Percentiles rank a stretch among this genome's conserved stretches.
Conservation (phyloP, 2,113 vertebrate genomes). For the Archocentrus centrarchus region DNA sequence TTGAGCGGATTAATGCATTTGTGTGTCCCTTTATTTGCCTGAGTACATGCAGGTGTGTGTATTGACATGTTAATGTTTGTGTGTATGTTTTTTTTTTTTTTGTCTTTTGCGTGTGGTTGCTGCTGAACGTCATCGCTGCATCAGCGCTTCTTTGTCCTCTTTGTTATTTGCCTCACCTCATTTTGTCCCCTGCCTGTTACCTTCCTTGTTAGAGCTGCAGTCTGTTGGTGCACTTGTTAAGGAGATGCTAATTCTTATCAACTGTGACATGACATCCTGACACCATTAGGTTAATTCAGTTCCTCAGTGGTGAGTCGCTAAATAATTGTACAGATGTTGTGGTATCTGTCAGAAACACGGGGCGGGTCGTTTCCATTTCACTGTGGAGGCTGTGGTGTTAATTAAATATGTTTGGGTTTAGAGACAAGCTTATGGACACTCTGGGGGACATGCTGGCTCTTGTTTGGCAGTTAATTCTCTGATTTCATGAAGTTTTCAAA, state of each 20-base stretch:
- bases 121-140: background rate
- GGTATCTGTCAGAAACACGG: background rate
- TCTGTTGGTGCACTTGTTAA: constrained; percentile 23
- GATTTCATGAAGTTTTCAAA: background rate
- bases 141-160: background rate
- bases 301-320: background rate
- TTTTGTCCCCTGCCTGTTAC: constrained; percentile 21
- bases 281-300: constrained; percentile 47
- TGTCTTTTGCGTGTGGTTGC: background rate
- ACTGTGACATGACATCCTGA: constrained; percentile 41
- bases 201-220: background rate
- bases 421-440: background rate
- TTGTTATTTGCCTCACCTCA: background rate
- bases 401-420: constrained; percentile 18
- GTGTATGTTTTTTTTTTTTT: background rate
- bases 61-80: background rate
- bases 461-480: background rate
- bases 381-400: background rate
- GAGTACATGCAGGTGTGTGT: background rate
- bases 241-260: constrained; percentile 59
- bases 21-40: constrained; percentile 30
- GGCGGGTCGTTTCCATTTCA: background rate
- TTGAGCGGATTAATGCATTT: constrained; percentile 46
- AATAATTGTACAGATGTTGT: constrained; percentile 38
- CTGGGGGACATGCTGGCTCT: background rate